Base-by-base conservation (phyloP, 1,140 invertebrate species). In the Drosophila eugracilis region DNA sequence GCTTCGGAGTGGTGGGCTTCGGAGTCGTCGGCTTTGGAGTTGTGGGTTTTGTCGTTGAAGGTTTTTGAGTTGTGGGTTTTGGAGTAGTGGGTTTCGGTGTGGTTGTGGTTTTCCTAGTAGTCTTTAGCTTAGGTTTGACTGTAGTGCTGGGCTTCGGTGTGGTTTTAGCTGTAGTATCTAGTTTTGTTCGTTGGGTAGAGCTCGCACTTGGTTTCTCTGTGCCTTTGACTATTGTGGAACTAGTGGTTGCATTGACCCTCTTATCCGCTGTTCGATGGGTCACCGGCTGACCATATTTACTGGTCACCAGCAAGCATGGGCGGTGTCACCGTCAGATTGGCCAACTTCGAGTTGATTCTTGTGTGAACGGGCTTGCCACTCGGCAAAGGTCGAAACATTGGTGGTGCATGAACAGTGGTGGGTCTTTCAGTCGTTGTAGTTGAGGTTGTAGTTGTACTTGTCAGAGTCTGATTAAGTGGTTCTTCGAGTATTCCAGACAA, bases 321-420 rank as follows among this genome's bases (percentile, higher is more conserved):
- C 1, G 89, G 80, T 5, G 74, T 84, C 12, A 88, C 74, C 0
- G 89, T 91, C 1, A 91, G 60, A 66, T 89, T 91, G 0, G 89
- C 89, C 48, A 91, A 69, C 32, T 91, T 91, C 0, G 89, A 91
- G 34, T 91, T 91, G 15, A 91, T 91, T 34, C 89, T 76, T 9
- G 50, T 88, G 44, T 90, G 89, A 5, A 36, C 19, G 1, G 67
- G 53, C 30, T 90, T 90, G 7, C 50, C 45, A 30, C 44, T 57
- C 0, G 85, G 71, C 32, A 91, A n/a, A 1, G 89, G 89, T 5
- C 90, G 75, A 45, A 91, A 91, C 65, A 84, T 80, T 7, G 89
- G 89, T 44, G 79, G 65, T 6, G 75, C 57, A 30, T 21, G 78
- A 5, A 24, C 36, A 7, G 28, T 49, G 5, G 41, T 59, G 0